Evolutionary conservation across 1,140 invertebrate genomes (phyloP), one percentile per base, ranked within the genome.

Genomic region (Heliconius himera): DNA sequence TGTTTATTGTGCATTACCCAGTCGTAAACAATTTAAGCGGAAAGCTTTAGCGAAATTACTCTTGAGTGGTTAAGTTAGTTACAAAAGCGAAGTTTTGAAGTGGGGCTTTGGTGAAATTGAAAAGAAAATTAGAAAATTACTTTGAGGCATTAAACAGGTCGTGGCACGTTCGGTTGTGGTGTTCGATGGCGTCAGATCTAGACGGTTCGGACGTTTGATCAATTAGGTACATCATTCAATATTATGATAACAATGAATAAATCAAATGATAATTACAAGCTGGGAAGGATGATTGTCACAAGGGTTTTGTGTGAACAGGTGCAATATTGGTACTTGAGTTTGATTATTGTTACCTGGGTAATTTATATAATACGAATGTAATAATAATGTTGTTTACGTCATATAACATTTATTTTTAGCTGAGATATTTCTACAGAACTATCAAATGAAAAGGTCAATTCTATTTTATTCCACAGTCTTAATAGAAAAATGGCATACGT

Each of bases 61-160:
- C 56, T 74, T 54, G 73, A 83, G 82, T 78, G 77, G 81, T 84
- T 82, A 78, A 80, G 46, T 83, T 79, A 77, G 80, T 84, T 82
- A 84, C 84, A 83, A 84, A 83, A 82, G 75, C 76, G 72, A 85
- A 85, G 79, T 85, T 85, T 76, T 76, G 73, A 82, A 81, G 79
- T 81, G 79, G 79, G 56, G 82, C 78, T 73, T 82, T 78, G 77
- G 77, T 78, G 74, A 85, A 84, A 85, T 85, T 85, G 84, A 85
- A 85, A 85, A 85, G 84, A 85, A 85, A 85, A 85, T 85, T 84
- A 81, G 84, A 80, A 84, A 85, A 85, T 81, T 83, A 82, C 79
- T 82, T 78, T 77, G 79, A 82, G 74, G 70, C 70, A 81, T 82
- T 83, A 80, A 84, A 84, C 79, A 77, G 78, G 82, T 74, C 80